Percentiles rank a stretch among this genome's conserved stretches.
Conservation (phyloP, 2,888 invertebrate species). For the Mayetiola destructor region DNA sequence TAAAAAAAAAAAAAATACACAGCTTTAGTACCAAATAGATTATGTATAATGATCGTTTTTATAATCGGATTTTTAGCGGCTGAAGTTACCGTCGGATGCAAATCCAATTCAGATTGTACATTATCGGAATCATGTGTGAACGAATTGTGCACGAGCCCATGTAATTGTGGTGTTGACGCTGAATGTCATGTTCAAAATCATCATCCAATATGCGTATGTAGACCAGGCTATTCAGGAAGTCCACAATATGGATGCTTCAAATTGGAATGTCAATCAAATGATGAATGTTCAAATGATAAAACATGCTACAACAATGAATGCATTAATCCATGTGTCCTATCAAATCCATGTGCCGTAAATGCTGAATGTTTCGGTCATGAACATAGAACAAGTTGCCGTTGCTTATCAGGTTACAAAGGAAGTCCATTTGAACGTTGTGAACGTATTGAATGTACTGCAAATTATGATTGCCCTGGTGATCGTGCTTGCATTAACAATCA, state of each 20-base stretch:
- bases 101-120: constrained; percentile 66
- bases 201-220: constrained; percentile 72
- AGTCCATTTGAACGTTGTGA: constrained; percentile 68
- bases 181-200: constrained; percentile 71
- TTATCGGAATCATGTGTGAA: constrained; percentile 72
- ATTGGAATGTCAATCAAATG: constrained; percentile 68
- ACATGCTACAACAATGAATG: constrained; percentile 74
- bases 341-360: constrained; percentile 68
- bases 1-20: not conserved
- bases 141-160: constrained; percentile 63
- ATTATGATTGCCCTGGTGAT: constrained; percentile 64
- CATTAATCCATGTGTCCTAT: constrained; percentile 62
- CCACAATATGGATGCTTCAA: constrained; percentile 67
- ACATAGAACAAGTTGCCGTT: constrained; percentile 67
- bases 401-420: constrained; percentile 59
- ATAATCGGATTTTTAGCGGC: constrained; percentile 37
- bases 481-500: constrained; percentile 55
- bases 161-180: constrained; percentile 70
- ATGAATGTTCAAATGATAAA: constrained; percentile 63
- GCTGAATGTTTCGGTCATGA: constrained; percentile 71
- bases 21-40: not conserved
- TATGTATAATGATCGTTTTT: constrained; percentile 15
- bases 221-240: constrained; percentile 70
- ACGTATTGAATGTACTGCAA: constrained; percentile 60
- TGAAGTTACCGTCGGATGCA: constrained; percentile 54